phyloP scores from a whole-genome alignment of 2,113 vertebrate species.

The Alligator mississippiensis region DNA sequence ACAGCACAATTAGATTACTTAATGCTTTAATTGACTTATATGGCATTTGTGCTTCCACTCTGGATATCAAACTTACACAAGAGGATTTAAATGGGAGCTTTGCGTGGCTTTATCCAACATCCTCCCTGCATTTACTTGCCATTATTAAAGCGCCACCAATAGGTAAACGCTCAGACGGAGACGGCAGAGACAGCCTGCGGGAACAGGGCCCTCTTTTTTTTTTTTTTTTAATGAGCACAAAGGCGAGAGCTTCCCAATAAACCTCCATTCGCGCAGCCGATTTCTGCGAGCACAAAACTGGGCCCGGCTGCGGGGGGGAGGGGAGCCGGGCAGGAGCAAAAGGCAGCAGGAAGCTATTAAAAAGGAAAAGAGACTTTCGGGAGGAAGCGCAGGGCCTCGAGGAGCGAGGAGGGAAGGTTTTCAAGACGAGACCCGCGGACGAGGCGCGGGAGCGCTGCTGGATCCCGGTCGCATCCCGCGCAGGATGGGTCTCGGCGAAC shows the following conservation, averaged over 20 bases:
- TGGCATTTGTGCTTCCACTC: slow-evolving; percentile 57
- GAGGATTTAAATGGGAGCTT: slow-evolving; percentile 60
- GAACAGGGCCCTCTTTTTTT: not conserved
- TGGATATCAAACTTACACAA: slow-evolving; percentile 57
- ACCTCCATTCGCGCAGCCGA: not conserved
- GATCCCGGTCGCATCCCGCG: not conserved
- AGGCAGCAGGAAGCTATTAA: not conserved
- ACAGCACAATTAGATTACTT: slow-evolving; percentile 73
- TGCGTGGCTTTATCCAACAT: not conserved
- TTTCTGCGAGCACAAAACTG: no score
- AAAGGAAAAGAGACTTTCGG: accelerated
- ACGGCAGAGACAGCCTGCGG: not conserved
- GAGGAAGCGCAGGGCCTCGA: not conserved
- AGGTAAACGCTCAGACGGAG: not conserved
- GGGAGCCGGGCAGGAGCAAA: not conserved
- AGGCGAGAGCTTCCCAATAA: not conserved
- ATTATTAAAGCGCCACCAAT: slow-evolving; percentile 4
- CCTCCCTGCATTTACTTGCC: slow-evolving; percentile 37
- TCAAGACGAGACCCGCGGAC: not conserved
- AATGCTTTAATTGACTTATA: slow-evolving; percentile 80
- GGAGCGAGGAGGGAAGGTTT: not conserved
- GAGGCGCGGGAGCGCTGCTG: not conserved
- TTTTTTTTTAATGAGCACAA: slow-evolving; percentile 5
- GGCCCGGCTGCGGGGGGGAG: not conserved
- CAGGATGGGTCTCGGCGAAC: no score